A percentile compares a stretch with the other conserved stretches of the same genome.
Evolutionary conservation across 2,888 invertebrate species (phyloP).

Genomic region (Drosophila paucipuncta): DNA sequence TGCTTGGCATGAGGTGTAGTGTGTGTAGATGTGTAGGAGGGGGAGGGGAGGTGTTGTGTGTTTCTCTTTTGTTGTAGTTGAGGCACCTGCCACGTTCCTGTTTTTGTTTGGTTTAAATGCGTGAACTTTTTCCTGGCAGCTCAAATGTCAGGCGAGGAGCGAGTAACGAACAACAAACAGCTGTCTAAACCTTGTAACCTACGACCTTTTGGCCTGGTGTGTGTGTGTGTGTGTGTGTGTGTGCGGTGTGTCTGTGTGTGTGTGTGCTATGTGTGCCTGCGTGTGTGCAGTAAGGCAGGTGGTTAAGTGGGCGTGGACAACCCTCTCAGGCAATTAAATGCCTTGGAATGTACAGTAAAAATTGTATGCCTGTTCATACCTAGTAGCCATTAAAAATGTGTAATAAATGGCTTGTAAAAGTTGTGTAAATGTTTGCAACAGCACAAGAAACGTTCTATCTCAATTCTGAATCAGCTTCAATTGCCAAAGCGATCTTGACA

Average conservation of each 20-base stretch:
- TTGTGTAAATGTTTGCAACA: not conserved
- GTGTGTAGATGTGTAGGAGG: not conserved
- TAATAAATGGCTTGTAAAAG: slow-evolving; percentile 5
- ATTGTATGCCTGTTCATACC: slow-evolving; percentile 9
- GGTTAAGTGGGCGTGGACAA: slow-evolving; percentile 14
- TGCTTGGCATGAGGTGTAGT: not conserved
- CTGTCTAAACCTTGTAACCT: slow-evolving; percentile 61
- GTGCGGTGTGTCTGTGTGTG: not conserved
- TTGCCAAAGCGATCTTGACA: not conserved
- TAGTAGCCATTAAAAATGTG: slow-evolving; percentile 6
- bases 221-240: not conserved
- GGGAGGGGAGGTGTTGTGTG: not conserved
- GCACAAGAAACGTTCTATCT: not conserved
- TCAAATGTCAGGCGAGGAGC: slow-evolving; percentile 48
- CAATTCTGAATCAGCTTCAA: slow-evolving; percentile 2
- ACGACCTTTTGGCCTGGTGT: slow-evolving; percentile 46
- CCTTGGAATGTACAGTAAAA: slow-evolving; percentile 6
- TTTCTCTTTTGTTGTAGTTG: slow-evolving; percentile 2
- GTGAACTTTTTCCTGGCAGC: slow-evolving; percentile 54
- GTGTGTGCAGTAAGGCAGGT: slow-evolving; percentile 12
- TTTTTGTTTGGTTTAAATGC: slow-evolving; percentile 34
- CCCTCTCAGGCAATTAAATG: slow-evolving; percentile 15
- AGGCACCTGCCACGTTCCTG: slow-evolving; percentile 20
- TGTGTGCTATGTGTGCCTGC: slow-evolving; percentile 4
- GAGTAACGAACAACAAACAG: slow-evolving; percentile 17